Evolutionary conservation across 2,113 vertebrate genomes (phyloP).

Genomic region (Corythoichthys intestinalis): DNA sequence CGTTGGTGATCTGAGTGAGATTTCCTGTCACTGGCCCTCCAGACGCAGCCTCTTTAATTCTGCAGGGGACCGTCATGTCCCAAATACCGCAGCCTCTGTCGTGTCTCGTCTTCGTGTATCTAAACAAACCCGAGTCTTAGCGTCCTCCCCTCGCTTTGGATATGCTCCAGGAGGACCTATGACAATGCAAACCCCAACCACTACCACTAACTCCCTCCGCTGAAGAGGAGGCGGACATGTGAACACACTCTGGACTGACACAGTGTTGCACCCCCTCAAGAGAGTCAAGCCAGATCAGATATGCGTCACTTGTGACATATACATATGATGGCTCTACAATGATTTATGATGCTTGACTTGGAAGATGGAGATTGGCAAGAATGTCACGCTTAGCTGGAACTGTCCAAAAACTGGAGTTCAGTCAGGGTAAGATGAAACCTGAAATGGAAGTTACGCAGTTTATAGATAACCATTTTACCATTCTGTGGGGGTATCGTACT

Average conservation of each 20-base stretch:
- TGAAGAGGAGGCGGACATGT: conserved; percentile 30
- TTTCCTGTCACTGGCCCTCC: conserved; percentile 61
- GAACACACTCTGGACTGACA: conserved; percentile 39
- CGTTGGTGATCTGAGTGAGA: conserved; percentile 66
- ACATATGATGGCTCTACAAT: conserved; percentile 53
- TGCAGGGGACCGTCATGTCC: conserved; percentile 58
- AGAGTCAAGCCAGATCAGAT: conserved; percentile 57
- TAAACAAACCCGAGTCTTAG: conserved; percentile 27
- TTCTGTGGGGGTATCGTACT: too few species aligned
- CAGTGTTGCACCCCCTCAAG: conserved; percentile 12
- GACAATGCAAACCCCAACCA: conserved; percentile 17
- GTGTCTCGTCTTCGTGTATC: conserved; percentile 49
- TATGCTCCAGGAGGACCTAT: conserved; percentile 33
- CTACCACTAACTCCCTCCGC: conserved; percentile 8
- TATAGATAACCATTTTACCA: too few species aligned
- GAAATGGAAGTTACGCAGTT: not conserved
- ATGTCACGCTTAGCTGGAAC: not conserved
- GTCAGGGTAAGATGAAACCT: not conserved
- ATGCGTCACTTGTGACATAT: conserved; percentile 44
- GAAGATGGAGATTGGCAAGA: conserved; percentile 4
- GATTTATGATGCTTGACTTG: conserved; percentile 53
- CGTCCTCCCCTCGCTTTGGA: not conserved
- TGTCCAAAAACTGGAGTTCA: not conserved
- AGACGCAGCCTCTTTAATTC: conserved; percentile 61
- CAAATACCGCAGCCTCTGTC: conserved; percentile 53